These are phyloP conservation scores for Drosophila elegans DNA, from an alignment of 1,140 invertebrate species.

Conservation along the genomic window DNA sequence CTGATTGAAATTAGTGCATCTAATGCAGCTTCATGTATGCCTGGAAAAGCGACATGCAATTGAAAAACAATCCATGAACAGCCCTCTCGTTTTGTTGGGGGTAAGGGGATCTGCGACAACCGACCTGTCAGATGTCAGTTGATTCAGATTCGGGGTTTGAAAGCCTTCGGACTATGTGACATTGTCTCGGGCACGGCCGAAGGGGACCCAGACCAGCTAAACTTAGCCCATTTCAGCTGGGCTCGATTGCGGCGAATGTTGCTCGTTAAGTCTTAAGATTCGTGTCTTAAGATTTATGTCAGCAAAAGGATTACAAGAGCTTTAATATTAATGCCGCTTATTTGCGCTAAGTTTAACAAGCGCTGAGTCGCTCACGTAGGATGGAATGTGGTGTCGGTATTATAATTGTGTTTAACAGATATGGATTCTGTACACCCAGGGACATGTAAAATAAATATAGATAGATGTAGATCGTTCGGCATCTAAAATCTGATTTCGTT, in stretches of 20 bases:
- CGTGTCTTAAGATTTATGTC: slow-evolving; percentile 78
- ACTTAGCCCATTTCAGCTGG: slow-evolving; percentile 17
- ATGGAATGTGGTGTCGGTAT: slow-evolving; percentile 9
- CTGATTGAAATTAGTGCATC: slow-evolving; percentile 75
- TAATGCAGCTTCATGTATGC: slow-evolving; percentile 39
- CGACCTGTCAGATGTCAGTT: slow-evolving; percentile 69
- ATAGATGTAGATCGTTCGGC: no score
- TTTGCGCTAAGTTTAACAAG: slow-evolving; percentile 33
- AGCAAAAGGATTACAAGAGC: slow-evolving; percentile 80
- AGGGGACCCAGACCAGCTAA: slow-evolving; percentile 24
- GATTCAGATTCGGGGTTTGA: slow-evolving; percentile 51
- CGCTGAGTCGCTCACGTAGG: slow-evolving; percentile 23
- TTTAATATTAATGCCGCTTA: slow-evolving; percentile 66
- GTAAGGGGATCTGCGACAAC: neutral
- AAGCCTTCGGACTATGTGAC: slow-evolving; percentile 32
- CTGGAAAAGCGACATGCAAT: slow-evolving; percentile 37
- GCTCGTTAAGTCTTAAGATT: slow-evolving; percentile 67
- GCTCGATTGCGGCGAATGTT: slow-evolving; percentile 38
- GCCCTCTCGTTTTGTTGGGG: neutral
- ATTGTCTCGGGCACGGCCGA: slow-evolving; percentile 46
- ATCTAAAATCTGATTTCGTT: no score
- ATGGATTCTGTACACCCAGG: neutral
- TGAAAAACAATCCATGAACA: slow-evolving; percentile 43
- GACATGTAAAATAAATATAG: no score
- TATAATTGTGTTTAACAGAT: slow-evolving; percentile 3